These are phyloP conservation scores for Drosophila emarginata DNA, from an alignment of 2,888 invertebrate genomes.

Conservation along the genomic window DNA sequence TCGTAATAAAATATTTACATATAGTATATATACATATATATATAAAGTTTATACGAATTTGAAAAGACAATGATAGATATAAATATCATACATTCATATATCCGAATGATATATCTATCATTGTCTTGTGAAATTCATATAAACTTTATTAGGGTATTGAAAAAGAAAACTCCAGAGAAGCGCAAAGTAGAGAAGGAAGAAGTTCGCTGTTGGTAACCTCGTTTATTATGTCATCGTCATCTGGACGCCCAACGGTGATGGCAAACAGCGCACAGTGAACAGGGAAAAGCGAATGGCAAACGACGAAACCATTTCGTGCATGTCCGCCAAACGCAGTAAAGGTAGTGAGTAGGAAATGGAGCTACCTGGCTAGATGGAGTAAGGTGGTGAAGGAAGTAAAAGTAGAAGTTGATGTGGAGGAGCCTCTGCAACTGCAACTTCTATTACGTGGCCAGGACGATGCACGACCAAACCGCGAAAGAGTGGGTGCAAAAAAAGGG, in stretches of 20 bases:
- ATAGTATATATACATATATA: no score
- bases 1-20: no score
- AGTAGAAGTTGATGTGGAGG: background rate
- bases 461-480: slow-evolving; percentile 48
- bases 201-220: slow-evolving; percentile 57
- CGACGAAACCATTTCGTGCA: slow-evolving; percentile 52
- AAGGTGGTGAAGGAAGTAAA: background rate
- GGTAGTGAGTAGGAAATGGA: slow-evolving; percentile 13
- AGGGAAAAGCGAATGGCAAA: slow-evolving; percentile 14
- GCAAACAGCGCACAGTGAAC: slow-evolving; percentile 34
- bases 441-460: slow-evolving; percentile 45
- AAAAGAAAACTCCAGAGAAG: slow-evolving; percentile 28
- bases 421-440: slow-evolving; percentile 1
- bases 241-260: slow-evolving; percentile 11
- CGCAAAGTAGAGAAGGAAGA: slow-evolving; percentile 42
- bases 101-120: no score
- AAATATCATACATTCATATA: no score
- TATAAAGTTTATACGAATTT: no score
- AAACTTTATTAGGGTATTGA: slow-evolving; percentile 8
- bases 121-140: background rate
- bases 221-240: slow-evolving; percentile 65
- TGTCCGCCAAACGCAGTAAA: slow-evolving; percentile 33
- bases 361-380: slow-evolving; percentile 8
- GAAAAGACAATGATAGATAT: no score
- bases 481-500: slow-evolving; percentile 27